phyloP scores from a whole-genome alignment of 2,888 invertebrate genomes.

The Adelognathus sp. region DNA sequence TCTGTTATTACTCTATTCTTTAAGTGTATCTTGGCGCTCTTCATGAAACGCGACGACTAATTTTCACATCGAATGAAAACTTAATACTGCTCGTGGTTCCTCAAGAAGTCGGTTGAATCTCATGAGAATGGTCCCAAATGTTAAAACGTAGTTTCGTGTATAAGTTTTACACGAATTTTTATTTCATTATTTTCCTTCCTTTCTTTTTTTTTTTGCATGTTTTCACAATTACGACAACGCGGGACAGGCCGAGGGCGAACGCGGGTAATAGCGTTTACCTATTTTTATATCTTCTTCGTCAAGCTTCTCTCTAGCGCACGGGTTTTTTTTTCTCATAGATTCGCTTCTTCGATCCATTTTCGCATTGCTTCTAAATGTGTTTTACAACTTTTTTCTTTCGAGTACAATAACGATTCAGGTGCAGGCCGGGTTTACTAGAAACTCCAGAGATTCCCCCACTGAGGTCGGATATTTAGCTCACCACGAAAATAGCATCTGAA shows the following conservation, averaged over 20 bases:
- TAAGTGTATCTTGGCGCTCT: slow-evolving; percentile 28
- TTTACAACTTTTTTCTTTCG: no score
- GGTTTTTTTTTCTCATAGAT: neutral
- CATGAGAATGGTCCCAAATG: slow-evolving; percentile 79
- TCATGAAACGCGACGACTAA: slow-evolving; percentile 36
- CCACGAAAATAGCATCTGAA: no score
- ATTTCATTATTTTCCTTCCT: slow-evolving; percentile 8
- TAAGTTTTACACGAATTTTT: slow-evolving; percentile 47
- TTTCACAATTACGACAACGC: slow-evolving; percentile 37
- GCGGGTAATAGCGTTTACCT: slow-evolving; percentile 15
- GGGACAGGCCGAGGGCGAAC: neutral
- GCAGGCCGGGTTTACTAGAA: no score
- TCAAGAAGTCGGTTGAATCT: slow-evolving; percentile 68
- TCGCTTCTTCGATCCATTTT: no score
- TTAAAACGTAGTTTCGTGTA: slow-evolving; percentile 71
- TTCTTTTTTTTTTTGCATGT: slow-evolving; percentile 7
- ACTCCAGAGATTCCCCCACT: no score
- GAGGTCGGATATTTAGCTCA: no score
- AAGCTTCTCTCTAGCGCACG: slow-evolving; percentile 8
- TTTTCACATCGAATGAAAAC: slow-evolving; percentile 64
- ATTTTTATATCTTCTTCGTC: slow-evolving; percentile 1
- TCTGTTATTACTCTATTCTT: slow-evolving; percentile 17
- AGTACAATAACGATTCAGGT: no score
- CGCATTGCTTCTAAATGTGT: no score
- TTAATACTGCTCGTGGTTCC: slow-evolving; percentile 71